Base-by-base conservation (phyloP, 1,140 invertebrate species). In the Saccostrea cuccullata region DNA sequence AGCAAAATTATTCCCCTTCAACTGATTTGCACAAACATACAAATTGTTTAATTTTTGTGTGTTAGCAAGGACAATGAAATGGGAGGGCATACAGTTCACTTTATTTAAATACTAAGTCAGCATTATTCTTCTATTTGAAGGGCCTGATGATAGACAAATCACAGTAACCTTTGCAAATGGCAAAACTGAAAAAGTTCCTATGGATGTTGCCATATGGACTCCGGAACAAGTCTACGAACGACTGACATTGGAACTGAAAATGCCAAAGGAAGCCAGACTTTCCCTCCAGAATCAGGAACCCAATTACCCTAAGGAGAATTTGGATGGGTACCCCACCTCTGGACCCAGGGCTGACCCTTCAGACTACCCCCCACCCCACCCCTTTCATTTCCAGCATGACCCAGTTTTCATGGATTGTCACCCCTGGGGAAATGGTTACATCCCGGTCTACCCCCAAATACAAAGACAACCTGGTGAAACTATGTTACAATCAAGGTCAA, bases 111-210 rank as follows among this genome's bases (percentile, higher is more conserved):
- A n/a, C n/a, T n/a, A n/a, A n/a, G n/a, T n/a, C 15, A 64, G 6
- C n/a, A 20, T n/a, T 64, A 64, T 20, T 60, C n/a, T 64, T 84
- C n/a, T 84, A 8, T 84, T 55, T 84, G 0, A 77, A 93, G 92
- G 91, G 30, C 90, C 90, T 1, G 90, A 91, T 70, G 92, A 94
- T 82, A 67, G 91, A 56, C 30, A 90, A 60, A 87, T 94, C 1
- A 92, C 93, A 12, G 93, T 94, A 2, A 90, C 91, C 23, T 94
- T 94, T 84, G 91, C 90, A 73, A 92, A 93, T 92, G 93, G 94
- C 12, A 90, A 90, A 82, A 93, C 92, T 64, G 91, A 89, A 55
- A 90, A 90, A 47, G 89, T 94, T 30, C 73, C 88, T 3, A 20
- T 70, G 30, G 89, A 93, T 55, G 88, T 60, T 30, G 93, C 93